These are phyloP conservation scores for Drosophila sp. DNA, from an alignment of 1,140 invertebrate genomes.

Conservation along the genomic window DNA sequence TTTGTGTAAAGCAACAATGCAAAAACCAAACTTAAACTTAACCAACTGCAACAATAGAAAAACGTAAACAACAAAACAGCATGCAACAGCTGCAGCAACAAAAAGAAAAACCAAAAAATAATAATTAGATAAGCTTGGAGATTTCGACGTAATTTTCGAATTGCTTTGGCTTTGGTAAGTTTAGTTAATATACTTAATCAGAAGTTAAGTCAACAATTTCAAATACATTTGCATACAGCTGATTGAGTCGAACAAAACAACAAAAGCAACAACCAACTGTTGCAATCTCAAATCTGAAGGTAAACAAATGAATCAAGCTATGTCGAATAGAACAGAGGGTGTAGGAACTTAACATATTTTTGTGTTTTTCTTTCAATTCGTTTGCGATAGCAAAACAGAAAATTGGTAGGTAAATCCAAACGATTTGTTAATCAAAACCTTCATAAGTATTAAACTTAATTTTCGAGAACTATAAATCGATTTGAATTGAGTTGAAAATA, in stretches of 20 bases:
- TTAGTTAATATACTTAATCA: not conserved
- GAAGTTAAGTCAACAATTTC: constrained; percentile 3
- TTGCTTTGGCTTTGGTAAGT: constrained; percentile 37
- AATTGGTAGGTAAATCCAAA: too few relatives aligned
- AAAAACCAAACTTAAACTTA: constrained; percentile 2
- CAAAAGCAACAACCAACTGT: constrained; percentile 3
- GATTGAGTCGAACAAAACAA: not conserved
- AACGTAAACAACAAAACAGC: constrained; percentile 10
- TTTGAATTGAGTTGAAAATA: too few relatives aligned
- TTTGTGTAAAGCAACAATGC: not conserved
- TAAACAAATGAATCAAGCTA: constrained; percentile 2
- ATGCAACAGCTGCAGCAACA: constrained; percentile 64
- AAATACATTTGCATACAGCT: constrained; percentile 8
- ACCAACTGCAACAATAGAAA: constrained; percentile 9
- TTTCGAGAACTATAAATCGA: too few relatives aligned
- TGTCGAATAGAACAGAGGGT: not conserved
- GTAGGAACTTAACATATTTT: too few relatives aligned
- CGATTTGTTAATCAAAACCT: too few relatives aligned
- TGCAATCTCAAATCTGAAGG: constrained; percentile 14
- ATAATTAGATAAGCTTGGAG: constrained; percentile 36
- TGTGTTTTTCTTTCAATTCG: too few relatives aligned
- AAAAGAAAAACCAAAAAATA: constrained; percentile 32
- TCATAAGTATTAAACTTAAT: too few relatives aligned
- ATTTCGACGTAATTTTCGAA: constrained; percentile 12
- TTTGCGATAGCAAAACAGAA: too few relatives aligned